Evolutionary conservation across 1,140 invertebrate genomes (phyloP), one percentile per base, ranked within the genome.

Genomic region (Campoletis sonorensis): DNA sequence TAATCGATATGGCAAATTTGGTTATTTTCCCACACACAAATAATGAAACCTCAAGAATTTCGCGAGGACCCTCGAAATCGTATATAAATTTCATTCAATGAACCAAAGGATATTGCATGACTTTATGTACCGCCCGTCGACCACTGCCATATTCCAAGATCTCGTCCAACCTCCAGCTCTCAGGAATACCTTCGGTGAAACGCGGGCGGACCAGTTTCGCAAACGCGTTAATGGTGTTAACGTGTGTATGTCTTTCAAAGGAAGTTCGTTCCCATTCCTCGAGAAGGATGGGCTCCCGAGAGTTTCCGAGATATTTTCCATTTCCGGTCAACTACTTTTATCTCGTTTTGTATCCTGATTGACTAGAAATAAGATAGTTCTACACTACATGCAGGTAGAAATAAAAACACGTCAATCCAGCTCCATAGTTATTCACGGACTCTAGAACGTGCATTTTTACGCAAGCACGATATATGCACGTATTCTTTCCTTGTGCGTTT

Each of bases 201-300:
- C 49, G 72, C 40, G 18, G 68, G 79, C 77, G 84, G 76, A 76
- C 76, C 80, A 82, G 78, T 82, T 68, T 81, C 18, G 71, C 40
- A 27, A 15, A 73, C 72, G 68, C 72, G n/a, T n/a, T n/a, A 54
- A 18, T n/a, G 51, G 51, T 4, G 16, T 54, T 0, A 54, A n/a
- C 51, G 51, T 1, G 51, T 54, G 16, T n/a, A 8, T n/a, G 3
- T 54, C 70, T 27, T 67, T 79, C 71, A 68, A 33, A 86, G 71
- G 81, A 82, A 85, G 82, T 83, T 84, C 80, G 83, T 67, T 79
- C 76, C 58, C 30, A 64, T 75, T 75, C 72, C 45, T 51, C 72
- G 49, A 30, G 40, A 27, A 75, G 49, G 45, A 75, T 75, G 23
- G 11, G 45, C 72, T 30, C 10, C 72, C 0, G 15, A 54, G 45